Conservation (phyloP, 2,113 vertebrate species). For the Siniperca chuatsi region DNA sequence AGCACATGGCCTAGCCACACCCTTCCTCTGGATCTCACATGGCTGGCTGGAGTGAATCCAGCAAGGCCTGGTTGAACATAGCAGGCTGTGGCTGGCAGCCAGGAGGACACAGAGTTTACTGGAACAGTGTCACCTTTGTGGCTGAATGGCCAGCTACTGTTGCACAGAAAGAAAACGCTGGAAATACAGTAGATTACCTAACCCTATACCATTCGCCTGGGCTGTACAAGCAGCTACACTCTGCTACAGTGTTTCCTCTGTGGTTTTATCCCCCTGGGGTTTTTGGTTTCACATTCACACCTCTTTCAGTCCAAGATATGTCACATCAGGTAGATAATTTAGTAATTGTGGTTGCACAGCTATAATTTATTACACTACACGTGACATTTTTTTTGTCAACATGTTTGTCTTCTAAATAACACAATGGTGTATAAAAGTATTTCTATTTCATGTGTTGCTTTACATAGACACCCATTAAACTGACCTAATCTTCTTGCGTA, state of each 20-base stretch:
- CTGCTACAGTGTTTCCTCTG: neutral
- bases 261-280: neutral
- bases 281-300: conserved; percentile 22
- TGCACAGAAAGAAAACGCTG: conserved; percentile 58
- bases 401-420: neutral
- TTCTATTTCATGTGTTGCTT: neutral
- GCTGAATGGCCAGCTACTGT: conserved; percentile 8
- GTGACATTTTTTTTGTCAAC: neutral
- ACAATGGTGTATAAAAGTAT: neutral
- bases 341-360: neutral
- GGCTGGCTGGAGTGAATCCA: conserved; percentile 58
- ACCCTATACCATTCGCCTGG: neutral
- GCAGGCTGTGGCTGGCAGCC: conserved; percentile 26
- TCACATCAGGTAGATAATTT: neutral
- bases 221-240: neutral
- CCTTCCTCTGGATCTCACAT: conserved; percentile 42
- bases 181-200: conserved; percentile 58
- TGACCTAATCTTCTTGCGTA: neutral
- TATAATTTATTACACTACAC: neutral
- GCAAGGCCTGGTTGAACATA: conserved; percentile 48
- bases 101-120: conserved; percentile 66
- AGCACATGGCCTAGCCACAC: conserved; percentile 25
- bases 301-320: neutral
- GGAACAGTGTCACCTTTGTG: conserved; percentile 72
- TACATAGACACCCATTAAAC: neutral